Conservation (phyloP, 2,113 vertebrate species). For the Fregetta grallaria region DNA sequence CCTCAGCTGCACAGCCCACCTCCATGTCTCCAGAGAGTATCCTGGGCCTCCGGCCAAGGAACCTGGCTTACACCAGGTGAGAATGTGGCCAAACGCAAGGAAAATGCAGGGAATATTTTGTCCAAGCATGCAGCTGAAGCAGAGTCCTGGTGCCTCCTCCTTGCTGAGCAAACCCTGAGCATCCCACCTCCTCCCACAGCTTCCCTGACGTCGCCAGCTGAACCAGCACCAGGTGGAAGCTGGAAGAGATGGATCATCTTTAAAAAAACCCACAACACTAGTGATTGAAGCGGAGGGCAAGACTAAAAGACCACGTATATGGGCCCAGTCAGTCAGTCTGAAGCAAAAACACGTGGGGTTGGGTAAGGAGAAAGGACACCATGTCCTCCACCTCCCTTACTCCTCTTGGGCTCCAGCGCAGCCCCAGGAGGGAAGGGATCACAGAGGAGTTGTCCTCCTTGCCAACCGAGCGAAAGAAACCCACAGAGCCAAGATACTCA, state of each 20-base stretch:
- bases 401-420: rapidly evolving
- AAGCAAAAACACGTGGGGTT: not conserved
- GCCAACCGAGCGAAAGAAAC: not conserved
- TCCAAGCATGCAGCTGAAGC: not conserved
- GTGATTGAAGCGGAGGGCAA: not conserved
- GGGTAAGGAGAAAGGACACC: not conserved
- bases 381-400: not conserved
- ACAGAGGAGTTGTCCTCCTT: not conserved
- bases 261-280: not conserved
- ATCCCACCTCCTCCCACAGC: not conserved
- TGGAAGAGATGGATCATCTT: not conserved
- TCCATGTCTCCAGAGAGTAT: not conserved
- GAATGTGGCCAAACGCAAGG: rapidly evolving
- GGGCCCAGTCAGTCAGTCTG: not conserved
- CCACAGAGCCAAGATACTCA: not conserved
- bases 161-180: not conserved
- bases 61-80: not conserved
- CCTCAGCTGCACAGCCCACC: not conserved
- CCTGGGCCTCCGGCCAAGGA: not conserved
- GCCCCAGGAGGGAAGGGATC: not conserved
- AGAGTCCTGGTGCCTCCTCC: not conserved
- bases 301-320: not conserved
- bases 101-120: not conserved
- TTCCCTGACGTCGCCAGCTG: not conserved
- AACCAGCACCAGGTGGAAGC: not conserved